A percentile compares a stretch with the other conserved stretches of the same genome.
These are phyloP conservation scores for Anastatus disparis DNA, from an alignment of 1,140 invertebrate genomes.

Conservation along the genomic window DNA sequence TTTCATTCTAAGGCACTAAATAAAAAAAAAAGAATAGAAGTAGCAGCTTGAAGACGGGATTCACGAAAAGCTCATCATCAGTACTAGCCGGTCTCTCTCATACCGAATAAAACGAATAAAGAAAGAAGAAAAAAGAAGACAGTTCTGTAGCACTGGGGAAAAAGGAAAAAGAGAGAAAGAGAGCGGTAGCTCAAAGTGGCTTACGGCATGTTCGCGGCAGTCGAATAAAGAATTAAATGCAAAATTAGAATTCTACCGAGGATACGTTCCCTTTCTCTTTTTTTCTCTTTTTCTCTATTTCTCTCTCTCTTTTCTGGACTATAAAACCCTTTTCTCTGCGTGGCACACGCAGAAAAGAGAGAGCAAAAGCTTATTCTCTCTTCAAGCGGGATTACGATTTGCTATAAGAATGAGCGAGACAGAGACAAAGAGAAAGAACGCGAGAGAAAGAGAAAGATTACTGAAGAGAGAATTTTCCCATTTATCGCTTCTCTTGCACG, in stretches of 20 bases:
- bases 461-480: constrained; percentile 69
- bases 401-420: too few relatives aligned
- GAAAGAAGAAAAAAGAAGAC: not conserved
- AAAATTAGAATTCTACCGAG: constrained; percentile 55
- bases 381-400: constrained; percentile 60
- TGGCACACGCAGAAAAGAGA: not conserved
- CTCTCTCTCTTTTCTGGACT: too few relatives aligned
- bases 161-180: not conserved
- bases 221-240: constrained; percentile 56
- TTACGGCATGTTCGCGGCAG: constrained; percentile 41
- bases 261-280: constrained; percentile 43
- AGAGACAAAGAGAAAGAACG: too few relatives aligned
- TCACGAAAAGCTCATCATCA: constrained; percentile 34
- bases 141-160: not conserved
- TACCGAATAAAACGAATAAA: constrained; percentile 3
- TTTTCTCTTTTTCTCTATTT: too few relatives aligned
- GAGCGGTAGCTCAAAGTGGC: constrained; percentile 40
- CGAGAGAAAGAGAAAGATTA: too few relatives aligned
- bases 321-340: constrained; percentile 51
- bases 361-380: constrained; percentile 20
- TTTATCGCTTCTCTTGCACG: constrained; percentile 64
- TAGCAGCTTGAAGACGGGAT: constrained; percentile 4
- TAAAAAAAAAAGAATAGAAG: not conserved
- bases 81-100: not conserved
- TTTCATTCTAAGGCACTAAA: not conserved